phyloP scores from a whole-genome alignment of 2,888 invertebrate genomes.

The Rotaria sp. region DNA sequence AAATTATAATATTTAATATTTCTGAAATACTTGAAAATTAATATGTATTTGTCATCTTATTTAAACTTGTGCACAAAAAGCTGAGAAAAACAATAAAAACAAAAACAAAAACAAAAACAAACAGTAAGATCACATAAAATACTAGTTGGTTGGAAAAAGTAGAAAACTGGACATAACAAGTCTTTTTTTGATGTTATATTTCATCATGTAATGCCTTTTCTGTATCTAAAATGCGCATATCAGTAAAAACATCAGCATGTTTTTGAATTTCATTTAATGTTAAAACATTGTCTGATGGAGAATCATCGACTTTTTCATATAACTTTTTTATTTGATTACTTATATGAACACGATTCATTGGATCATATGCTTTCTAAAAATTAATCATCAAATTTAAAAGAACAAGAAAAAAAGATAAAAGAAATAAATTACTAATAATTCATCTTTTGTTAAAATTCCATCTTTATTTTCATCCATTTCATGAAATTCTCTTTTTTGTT shows the following conservation, averaged over 20 bases:
- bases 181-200: background rate
- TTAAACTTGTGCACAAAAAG: too few relatives aligned
- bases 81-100: too few relatives aligned
- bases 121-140: too few relatives aligned
- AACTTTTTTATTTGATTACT: conserved; percentile 2
- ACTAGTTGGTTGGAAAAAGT: too few relatives aligned
- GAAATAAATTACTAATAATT: background rate
- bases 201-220: conserved; percentile 27
- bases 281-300: background rate
- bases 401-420: background rate
- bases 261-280: conserved; percentile 22
- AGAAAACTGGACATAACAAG: background rate
- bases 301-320: conserved; percentile 18
- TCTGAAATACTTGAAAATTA: too few relatives aligned
- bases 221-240: background rate
- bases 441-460: conserved; percentile 14
- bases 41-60: too few relatives aligned
- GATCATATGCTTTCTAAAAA: background rate
- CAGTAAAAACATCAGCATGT: background rate
- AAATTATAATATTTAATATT: too few relatives aligned
- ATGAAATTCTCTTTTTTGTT: conserved; percentile 7
- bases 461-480: conserved; percentile 5
- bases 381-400: too few relatives aligned
- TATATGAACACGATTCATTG: conserved; percentile 11
- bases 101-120: too few relatives aligned